These are phyloP conservation scores for Epizoanthus fatuus DNA, from an alignment of 92 coral and sea anemone species.

Conservation along the genomic window DNA sequence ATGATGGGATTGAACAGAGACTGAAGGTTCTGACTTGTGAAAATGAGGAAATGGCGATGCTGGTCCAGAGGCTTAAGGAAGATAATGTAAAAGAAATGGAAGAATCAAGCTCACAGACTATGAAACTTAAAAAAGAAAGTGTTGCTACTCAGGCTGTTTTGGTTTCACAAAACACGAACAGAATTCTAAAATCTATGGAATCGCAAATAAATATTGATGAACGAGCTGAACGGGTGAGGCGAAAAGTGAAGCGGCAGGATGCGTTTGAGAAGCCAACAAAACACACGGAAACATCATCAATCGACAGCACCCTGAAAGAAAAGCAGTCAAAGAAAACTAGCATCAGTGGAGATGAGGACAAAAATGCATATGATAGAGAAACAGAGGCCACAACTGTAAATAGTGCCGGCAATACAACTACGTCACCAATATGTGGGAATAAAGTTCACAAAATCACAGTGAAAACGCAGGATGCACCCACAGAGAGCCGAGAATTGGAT, in stretches of 20 bases:
- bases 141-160: conserved; percentile 4
- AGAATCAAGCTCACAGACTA: conserved; percentile 1
- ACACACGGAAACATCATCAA: not conserved
- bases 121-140: not conserved
- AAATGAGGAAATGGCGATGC: conserved; percentile 60
- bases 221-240: not conserved
- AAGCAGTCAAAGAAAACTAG: not conserved
- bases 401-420: not conserved
- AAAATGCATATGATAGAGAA: not conserved
- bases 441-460: not conserved
- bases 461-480: not conserved
- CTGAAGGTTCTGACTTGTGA: conserved; percentile 66
- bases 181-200: not conserved
- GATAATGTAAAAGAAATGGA: conserved; percentile 23
- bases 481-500: not conserved
- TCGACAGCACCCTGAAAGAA: not conserved
- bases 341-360: not conserved
- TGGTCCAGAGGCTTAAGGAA: conserved; percentile 41
- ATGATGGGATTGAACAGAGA: conserved; percentile 46
- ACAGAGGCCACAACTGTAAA: not conserved
- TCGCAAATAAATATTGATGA: not conserved
- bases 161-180: no score
- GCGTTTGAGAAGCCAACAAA: not conserved
- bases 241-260: not conserved
- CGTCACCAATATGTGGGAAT: not conserved